Evolutionary conservation across 2,797 vertebrate genomes (phyloP).

Genomic region (Astyanax mexicanus): DNA sequence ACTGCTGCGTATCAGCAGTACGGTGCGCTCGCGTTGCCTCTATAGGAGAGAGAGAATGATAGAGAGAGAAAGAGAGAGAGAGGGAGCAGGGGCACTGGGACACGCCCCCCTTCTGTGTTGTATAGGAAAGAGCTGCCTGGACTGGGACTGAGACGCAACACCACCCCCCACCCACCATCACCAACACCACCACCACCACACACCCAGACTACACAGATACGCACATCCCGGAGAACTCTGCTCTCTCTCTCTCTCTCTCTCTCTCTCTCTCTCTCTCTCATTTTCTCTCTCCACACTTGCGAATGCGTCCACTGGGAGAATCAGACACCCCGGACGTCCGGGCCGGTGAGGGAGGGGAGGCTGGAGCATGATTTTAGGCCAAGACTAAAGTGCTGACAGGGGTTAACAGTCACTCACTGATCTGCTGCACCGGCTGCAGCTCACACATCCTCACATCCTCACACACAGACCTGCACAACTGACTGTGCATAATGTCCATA

Average conservation of each 20-base stretch:
- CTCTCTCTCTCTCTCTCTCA: too few relatives aligned
- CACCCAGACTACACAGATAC: conserved; percentile 46
- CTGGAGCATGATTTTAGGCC: conserved; percentile 47
- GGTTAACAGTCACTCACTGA: conserved; percentile 54
- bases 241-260: too few relatives aligned
- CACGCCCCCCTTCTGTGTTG: conserved; percentile 74
- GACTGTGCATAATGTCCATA: background rate
- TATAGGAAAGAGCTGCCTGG: background rate
- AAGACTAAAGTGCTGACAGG: conserved; percentile 54
- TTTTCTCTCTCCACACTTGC: conserved; percentile 54
- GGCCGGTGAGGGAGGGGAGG: conserved; percentile 39
- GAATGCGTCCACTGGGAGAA: conserved; percentile 49
- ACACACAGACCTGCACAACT: background rate
- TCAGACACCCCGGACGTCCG: conserved; percentile 11
- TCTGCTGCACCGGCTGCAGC: conserved; percentile 34
- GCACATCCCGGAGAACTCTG: conserved; percentile 50
- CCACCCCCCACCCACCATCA: conserved; percentile 32
- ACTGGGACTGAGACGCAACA: background rate
- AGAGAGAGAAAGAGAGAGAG: conserved; percentile 1
- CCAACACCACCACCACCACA: too few relatives aligned
- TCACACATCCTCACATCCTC: background rate
- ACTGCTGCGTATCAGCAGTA: conserved; percentile 75
- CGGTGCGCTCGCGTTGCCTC: conserved; percentile 73
- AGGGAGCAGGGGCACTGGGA: conserved; percentile 61
- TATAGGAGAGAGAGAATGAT: conserved; percentile 9